Base-by-base conservation (phyloP, 2,113 vertebrate genomes). In the Cygnus buccinator region DNA sequence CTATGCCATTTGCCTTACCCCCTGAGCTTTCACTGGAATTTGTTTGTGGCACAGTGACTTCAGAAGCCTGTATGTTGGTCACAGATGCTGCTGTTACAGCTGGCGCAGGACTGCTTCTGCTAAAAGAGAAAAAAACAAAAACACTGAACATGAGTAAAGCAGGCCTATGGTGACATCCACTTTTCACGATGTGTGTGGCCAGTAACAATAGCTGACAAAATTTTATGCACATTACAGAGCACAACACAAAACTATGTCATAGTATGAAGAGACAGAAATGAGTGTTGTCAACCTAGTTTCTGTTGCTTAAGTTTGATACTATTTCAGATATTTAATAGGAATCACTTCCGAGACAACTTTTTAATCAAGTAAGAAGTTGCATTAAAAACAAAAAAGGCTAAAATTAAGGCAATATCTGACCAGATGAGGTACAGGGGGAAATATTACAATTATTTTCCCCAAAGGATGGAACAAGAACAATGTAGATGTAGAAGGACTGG, bases 61-160 rank as follows among this genome's bases (percentile, higher is more conserved):
- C 98, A 97, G 97, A 96, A 97, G 97, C 93, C 97, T 97, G 98
- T 93, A 94, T 95, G 97, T 97, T 98, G 98, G 97, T 98, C 97
- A 98, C 97, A 95, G 98, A 98, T 96, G 98, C 97, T 97, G 98
- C 98, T 63, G 97, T 98, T 92, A 98, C 97, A 98, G 98, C 98
- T 97, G 98, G 97, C 94, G 97, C 97, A 97, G 98, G 98, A 97
- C 98, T 99, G 96, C 96, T 98, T 98, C 98, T 98, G 97, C 97
- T 98, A 93, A 84, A 63, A 52, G 29, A 93, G n/a, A 72, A 74
- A 77, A 79, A 87, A 6, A 78, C 41, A 6, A 93, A 80, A 80
- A 92, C 23, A 21, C 10, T 50, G 26, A 95, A 90, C 10, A 31
- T 25, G 15, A 81, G 57, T 52, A 58, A 76, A 86, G 37, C 12